Base-by-base conservation (phyloP, 2,888 invertebrate genomes). In the Phoenoteleia sp. region DNA sequence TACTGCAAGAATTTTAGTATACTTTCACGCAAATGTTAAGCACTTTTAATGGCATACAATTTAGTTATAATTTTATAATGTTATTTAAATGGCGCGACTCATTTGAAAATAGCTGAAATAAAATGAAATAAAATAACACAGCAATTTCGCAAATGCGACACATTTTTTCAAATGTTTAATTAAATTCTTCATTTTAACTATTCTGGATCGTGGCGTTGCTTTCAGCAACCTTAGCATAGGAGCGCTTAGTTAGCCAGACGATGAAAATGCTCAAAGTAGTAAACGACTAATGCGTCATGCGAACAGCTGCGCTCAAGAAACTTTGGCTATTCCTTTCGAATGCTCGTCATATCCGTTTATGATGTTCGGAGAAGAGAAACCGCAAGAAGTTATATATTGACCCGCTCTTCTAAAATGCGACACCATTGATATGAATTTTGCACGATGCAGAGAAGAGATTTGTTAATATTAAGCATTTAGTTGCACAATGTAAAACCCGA, bases 201-300 rank as follows among this genome's bases (percentile, higher is more conserved):
- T 62, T 74, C 69, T 47, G 19, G 25, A 72, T 74, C 62, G 39
- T 56, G 54, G 67, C 56, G 39, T 52, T 72, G 76, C 76, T 82
- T 82, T 76, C 71, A 67, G 23, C 21, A 36, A 56, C 66, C 27
- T 62, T 52, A 62, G 42, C 39, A 13, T 49, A 49, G 49, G 58
- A 64, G 62, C 45, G 83, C 82, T 89, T 88, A 85, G 89, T 89
- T 89, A 88, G 81, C 71, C 45, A 62, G 47, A 76, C 66, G 69
- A 86, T 84, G 88, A 86, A 90, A 90, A 88, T 85, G 86, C 81
- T 88, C 85, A 60, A 88, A 87, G 81, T 86, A 87, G 84, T 88
- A 86, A 89, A 86, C 82, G 88, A 85, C 85, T 82, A 86, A 88
- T 86, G 86, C 81, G 83, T 87, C 86, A 75, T 71, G 74, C 81